phyloP scores from a whole-genome alignment of 2,113 vertebrate genomes.

The Syngnathus scovelli region DNA sequence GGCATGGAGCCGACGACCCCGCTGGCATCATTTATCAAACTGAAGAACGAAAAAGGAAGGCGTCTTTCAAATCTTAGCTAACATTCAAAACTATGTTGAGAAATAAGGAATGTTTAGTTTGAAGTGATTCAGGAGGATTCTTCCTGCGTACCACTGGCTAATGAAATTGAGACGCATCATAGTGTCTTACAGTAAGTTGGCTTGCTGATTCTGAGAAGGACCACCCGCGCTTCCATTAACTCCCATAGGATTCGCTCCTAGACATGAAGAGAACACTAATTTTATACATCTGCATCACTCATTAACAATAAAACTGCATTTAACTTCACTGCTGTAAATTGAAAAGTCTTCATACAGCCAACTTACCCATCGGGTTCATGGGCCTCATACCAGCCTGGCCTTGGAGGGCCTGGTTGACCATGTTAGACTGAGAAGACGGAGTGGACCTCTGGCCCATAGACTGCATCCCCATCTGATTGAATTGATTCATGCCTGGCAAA shows the following conservation, averaged over 20 bases:
- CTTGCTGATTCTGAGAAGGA: conserved; percentile 71
- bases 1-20: conserved; percentile 84
- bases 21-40: conserved; percentile 84
- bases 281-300: neutral
- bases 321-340: neutral
- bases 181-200: conserved; percentile 83
- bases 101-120: neutral
- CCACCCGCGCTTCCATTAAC: conserved; percentile 89
- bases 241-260: conserved; percentile 85
- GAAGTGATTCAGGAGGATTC: neutral
- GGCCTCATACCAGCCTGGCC: conserved; percentile 82
- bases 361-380: conserved; percentile 80
- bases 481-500: conserved; percentile 85
- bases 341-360: neutral
- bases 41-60: conserved; percentile 25
- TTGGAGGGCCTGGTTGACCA: conserved; percentile 73
- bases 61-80: conserved; percentile 16
- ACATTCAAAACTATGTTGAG: neutral
- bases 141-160: conserved; percentile 80
- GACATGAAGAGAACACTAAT: neutral
- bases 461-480: conserved; percentile 83
- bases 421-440: conserved; percentile 80
- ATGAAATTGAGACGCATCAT: conserved; percentile 91
- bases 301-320: neutral
- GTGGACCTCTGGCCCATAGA: conserved; percentile 84